Evolutionary conservation across 2,797 vertebrate genomes (phyloP), one percentile per base, ranked within the genome.

Genomic region (Oreonectes daqikongensis): DNA sequence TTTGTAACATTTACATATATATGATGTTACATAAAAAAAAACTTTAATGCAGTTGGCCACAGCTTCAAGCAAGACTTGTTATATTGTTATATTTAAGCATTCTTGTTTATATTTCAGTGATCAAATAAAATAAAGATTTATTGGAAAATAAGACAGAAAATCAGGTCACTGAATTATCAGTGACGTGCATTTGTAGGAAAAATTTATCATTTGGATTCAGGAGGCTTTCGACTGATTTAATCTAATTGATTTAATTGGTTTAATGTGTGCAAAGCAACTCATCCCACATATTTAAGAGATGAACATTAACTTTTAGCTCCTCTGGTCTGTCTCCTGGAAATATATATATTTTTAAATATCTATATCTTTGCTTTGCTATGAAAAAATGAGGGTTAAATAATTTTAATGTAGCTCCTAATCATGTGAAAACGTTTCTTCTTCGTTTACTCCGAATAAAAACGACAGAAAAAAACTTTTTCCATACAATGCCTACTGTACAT

Each of bases 221-320:
- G 24, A 63, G 55, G 52, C 69, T n/a, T 75, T 24, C 75, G 57
- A 32, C 7, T 46, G 22, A 22, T n/a, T 75, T 75, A 4, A 65
- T 75, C 14, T 63, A 44, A 75, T 71, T 46, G 53, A 40, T 35
- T 50, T 71, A 38, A 73, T 61, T 64, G 53, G 52, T 28, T 17
- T 30, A 74, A 69, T 74, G 53, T 61, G 28, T 59, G 42, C 26
- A 67, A 42, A 76, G 64, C 26, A 68, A 22, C 10, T 69, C 65
- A 63, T 12, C 30, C 44, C 17, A 30, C 4, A 64, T 52, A 72
- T 61, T 11, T 48, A 7, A 60, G 24, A 63, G 15, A 3, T 35
- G 15, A 72, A 72, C 28, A n/a, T 48, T 42, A 61, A 7, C 22
- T 24, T 61, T 61, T 3, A 61, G 15, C 22, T 11, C 7, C n/a